Conservation (phyloP, 2,888 invertebrate genomes). For the Clunio marinus region DNA sequence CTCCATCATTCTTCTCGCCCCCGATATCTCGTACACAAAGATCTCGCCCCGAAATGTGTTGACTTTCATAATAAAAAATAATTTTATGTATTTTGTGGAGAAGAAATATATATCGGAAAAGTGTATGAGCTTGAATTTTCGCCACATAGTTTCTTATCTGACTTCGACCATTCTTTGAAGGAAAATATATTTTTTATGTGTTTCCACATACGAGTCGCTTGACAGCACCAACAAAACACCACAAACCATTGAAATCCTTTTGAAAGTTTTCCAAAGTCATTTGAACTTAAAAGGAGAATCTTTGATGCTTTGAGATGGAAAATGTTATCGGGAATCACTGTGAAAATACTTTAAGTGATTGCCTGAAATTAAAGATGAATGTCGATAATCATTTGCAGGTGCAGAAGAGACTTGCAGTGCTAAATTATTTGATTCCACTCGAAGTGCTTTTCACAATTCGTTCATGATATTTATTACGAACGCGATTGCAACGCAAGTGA, state of each 20-base stretch:
- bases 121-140: slow-evolving; percentile 18
- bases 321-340: no score
- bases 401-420: not conserved
- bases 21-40: slow-evolving; percentile 6
- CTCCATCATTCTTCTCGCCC: slow-evolving; percentile 31
- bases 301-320: no score
- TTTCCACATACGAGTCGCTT: not conserved
- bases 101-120: slow-evolving; percentile 8
- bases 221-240: slow-evolving; percentile 1
- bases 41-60: slow-evolving; percentile 31
- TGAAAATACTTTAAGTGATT: not conserved
- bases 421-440: not conserved
- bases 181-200: slow-evolving; percentile 21
- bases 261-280: no score
- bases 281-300: no score
- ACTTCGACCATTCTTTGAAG: slow-evolving; percentile 31
- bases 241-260: slow-evolving; percentile 4
- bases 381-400: not conserved
- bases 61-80: slow-evolving; percentile 38
- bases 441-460: not conserved
- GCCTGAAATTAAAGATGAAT: not conserved
- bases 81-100: slow-evolving; percentile 35
- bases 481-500: slow-evolving; percentile 1
- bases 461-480: slow-evolving; percentile 3
- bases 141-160: slow-evolving; percentile 34